phyloP scores from a whole-genome alignment of 2,888 invertebrate genomes.

The Cyaniris semiargus region DNA sequence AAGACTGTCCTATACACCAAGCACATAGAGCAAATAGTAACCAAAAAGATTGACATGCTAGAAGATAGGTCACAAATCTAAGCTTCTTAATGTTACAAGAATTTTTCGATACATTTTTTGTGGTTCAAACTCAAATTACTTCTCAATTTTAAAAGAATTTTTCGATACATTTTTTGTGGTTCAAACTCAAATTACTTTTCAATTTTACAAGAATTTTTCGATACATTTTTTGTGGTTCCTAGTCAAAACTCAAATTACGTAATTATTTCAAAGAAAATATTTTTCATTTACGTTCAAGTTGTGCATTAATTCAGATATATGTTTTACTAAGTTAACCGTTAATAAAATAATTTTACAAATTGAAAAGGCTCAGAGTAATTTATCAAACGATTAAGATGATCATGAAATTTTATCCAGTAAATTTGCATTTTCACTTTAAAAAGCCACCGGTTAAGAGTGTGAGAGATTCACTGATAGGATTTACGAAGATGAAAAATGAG shows the following conservation, averaged over 20 bases:
- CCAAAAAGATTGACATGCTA: slow-evolving; percentile 75
- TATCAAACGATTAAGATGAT: slow-evolving; percentile 5
- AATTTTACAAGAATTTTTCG: not conserved
- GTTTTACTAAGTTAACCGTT: not conserved
- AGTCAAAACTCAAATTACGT: not conserved
- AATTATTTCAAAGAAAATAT: too few relatives aligned
- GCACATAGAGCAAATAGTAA: slow-evolving; percentile 69
- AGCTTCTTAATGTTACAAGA: not conserved
- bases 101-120: not conserved
- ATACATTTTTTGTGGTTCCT: not conserved
- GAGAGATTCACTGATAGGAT: slow-evolving; percentile 39
- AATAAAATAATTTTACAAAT: not conserved
- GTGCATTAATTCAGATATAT: not conserved
- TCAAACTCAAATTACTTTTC: too few relatives aligned
- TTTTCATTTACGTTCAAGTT: not conserved
- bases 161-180: not conserved
- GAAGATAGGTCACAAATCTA: slow-evolving; percentile 44
- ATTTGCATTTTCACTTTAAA: slow-evolving; percentile 24
- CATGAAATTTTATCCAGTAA: not conserved
- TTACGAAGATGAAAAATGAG: slow-evolving; percentile 40
- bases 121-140: not conserved
- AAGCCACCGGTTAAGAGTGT: slow-evolving; percentile 39
- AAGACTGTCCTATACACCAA: slow-evolving; percentile 78
- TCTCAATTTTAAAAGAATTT: not conserved
- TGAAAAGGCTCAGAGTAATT: not conserved